Percentiles rank a stretch among this genome's conserved stretches.
Evolutionary conservation across 1,140 invertebrate species (phyloP).

Genomic region (Epicauta chinensis): DNA sequence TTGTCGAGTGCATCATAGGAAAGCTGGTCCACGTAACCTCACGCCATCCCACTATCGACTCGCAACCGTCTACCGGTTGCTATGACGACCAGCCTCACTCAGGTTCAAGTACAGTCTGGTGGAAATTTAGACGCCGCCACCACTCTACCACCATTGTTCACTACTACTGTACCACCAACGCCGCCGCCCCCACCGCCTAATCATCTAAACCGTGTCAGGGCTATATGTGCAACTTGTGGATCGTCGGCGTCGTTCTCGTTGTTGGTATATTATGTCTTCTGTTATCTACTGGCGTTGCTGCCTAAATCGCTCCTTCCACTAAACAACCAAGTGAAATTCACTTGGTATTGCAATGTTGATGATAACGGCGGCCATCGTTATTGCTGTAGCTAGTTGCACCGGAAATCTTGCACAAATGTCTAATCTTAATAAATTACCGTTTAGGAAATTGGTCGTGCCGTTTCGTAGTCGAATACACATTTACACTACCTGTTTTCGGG

Average conservation of each 20-base stretch:
- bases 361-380: too few relatives aligned
- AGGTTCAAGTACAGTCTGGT: constrained; percentile 30
- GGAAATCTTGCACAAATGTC: too few relatives aligned
- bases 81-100: constrained; percentile 28
- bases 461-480: too few relatives aligned
- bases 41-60: constrained; percentile 26
- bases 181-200: background rate
- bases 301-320: too few relatives aligned
- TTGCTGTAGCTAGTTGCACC: too few relatives aligned
- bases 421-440: too few relatives aligned
- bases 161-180: background rate
- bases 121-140: constrained; percentile 19
- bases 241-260: background rate
- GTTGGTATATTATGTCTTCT: too few relatives aligned
- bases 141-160: background rate
- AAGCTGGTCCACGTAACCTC: constrained; percentile 7
- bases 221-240: constrained; percentile 22
- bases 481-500: too few relatives aligned
- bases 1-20: constrained; percentile 9
- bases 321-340: too few relatives aligned
- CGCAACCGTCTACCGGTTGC: constrained; percentile 25
- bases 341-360: too few relatives aligned
- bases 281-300: too few relatives aligned
- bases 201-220: constrained; percentile 21
- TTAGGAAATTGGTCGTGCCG: too few relatives aligned